A percentile compares a stretch with the other conserved stretches of the same genome.
Conservation (phyloP, 2,888 invertebrate species). For the Rhagonycha lutea region DNA sequence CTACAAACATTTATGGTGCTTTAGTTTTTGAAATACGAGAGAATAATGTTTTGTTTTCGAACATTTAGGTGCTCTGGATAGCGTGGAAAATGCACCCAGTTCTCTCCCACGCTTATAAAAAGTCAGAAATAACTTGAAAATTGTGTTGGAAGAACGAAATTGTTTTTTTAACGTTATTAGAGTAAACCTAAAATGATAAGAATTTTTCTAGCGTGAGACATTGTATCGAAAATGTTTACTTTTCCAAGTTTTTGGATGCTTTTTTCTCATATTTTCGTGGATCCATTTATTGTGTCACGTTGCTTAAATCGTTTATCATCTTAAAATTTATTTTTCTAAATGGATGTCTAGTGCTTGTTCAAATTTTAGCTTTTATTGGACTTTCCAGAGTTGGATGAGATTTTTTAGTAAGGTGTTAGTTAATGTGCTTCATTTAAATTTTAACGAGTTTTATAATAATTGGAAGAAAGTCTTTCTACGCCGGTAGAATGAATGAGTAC, state of each 20-base stretch:
- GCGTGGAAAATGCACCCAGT: background rate
- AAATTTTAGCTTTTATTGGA: background rate
- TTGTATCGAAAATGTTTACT: background rate
- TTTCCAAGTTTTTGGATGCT: background rate
- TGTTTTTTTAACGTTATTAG: background rate
- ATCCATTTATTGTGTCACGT: background rate
- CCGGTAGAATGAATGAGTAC: background rate
- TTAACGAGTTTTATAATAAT: background rate
- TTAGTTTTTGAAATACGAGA: background rate
- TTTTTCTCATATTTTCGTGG: background rate
- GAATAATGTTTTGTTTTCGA: too few species aligned
- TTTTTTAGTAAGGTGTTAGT: background rate
- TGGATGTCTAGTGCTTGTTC: background rate
- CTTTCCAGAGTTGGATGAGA: background rate
- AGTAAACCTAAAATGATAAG: background rate
- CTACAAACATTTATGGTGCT: background rate
- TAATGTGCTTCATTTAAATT: background rate
- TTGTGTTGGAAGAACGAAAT: background rate
- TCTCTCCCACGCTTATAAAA: background rate
- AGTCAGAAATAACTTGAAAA: background rate
- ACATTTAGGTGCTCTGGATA: too few species aligned
- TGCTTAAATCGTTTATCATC: background rate
- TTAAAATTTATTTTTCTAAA: background rate
- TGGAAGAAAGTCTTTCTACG: background rate
- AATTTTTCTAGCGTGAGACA: background rate